Conservation (phyloP, 2,113 vertebrate genomes). For the Phainopepla nitens region DNA sequence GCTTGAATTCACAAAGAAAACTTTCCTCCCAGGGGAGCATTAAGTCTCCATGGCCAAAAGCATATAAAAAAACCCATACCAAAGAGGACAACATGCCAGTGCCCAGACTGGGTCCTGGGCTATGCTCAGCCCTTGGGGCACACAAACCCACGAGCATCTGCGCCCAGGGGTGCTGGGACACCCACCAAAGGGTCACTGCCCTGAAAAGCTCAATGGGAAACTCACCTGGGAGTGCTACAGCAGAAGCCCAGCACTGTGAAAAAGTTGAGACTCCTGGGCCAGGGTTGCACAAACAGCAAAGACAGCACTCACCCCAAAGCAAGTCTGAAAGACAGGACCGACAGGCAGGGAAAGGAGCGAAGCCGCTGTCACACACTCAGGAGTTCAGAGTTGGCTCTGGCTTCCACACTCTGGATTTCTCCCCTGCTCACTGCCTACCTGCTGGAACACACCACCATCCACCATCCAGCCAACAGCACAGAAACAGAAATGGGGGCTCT, state of each 20-base stretch:
- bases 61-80: background rate
- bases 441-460: background rate
- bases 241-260: background rate
- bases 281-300: background rate
- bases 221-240: rapidly evolving
- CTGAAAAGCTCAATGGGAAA: rapidly evolving
- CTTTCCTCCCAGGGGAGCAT: background rate
- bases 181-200: background rate
- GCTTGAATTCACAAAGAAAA: background rate
- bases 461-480: background rate
- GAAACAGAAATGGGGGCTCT: background rate
- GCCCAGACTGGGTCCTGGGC: background rate
- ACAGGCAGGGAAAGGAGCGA: background rate
- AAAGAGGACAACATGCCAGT: background rate
- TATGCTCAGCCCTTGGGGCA: background rate
- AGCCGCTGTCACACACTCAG: background rate
- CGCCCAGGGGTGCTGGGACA: background rate
- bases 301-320: background rate
- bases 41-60: background rate
- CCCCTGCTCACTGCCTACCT: background rate
- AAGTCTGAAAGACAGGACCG: background rate
- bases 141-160: rapidly evolving
- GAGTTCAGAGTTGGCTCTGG: background rate
- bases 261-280: rapidly evolving
- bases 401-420: background rate